Evolutionary conservation across 2,113 vertebrate genomes (phyloP), one percentile per base, ranked within the genome.

Genomic region (Mystacornis crossleyi): DNA sequence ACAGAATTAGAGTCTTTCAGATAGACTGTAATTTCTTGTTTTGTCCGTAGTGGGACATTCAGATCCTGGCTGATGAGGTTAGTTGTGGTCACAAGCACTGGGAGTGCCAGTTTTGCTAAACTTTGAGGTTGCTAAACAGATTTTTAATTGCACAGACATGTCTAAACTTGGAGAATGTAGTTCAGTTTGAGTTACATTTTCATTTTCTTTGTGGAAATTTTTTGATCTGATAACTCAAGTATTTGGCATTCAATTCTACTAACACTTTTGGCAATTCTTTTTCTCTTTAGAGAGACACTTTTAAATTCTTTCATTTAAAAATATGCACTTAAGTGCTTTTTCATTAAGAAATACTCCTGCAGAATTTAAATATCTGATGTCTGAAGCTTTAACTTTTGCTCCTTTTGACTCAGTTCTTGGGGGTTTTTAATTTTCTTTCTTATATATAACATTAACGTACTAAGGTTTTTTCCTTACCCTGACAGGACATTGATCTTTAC

Each of bases 71-170:
- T 90, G 64, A 77, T 89, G 88, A 85, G 81, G 57, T 90, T 89
- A 71, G 40, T 72, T 95, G 48, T 92, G 89, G 89, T 88, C 85
- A 90, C 2, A 10, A 62, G 71, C 34, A 58, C 58, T 73, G 80
- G 75, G 79, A 95, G 79, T 86, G 75, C 64, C 79, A 90, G 74
- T 88, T 86, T 72, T 93, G 45, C 90, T 92, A 72, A 84, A 70
- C 67, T 90, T 93, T 66, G 75, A 90, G 26, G 26, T 93, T 92
- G 58, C 86, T 94, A 73, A 92, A 86, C 38, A 77, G 62, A 85
- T 77, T 80, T 89, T 92, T 79, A 69, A 42, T 93, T 86, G 47
- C 42, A 61, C 47, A 73, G 89, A 28, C 67, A 28, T 94, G 85
- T 83, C 67, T 87, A 42, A 86, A 83, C 88, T 77, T 90, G 70